Conservation (phyloP, 2,113 vertebrate genomes). For the Haplotaxodon microlepis region DNA sequence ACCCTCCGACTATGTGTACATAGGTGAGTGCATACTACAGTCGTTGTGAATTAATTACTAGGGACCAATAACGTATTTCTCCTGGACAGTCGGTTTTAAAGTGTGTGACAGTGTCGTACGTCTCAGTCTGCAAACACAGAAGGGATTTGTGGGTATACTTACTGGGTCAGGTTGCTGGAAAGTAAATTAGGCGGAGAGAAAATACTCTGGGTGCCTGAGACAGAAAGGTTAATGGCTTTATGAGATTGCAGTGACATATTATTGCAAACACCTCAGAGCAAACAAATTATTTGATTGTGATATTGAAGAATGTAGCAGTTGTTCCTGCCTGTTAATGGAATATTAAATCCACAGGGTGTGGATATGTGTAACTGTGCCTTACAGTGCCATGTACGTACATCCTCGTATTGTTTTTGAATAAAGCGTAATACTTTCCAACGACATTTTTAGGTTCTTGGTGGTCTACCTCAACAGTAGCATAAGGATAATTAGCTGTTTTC, state of each 20-base stretch:
- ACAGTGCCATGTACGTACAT: background rate
- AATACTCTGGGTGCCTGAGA: background rate
- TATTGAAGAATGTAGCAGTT: background rate
- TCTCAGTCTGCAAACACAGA: background rate
- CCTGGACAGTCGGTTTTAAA: background rate
- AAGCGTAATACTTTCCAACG: background rate
- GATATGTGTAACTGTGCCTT: background rate
- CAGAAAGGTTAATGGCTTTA: conserved; percentile 50
- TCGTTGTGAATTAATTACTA: background rate
- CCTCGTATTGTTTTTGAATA: background rate
- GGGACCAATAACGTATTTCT: background rate
- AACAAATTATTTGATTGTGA: conserved; percentile 40
- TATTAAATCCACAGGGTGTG: background rate
- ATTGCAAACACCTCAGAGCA: conserved; percentile 40
- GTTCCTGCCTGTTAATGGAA: conserved; percentile 17
- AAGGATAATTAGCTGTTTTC: background rate
- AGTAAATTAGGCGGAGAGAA: conserved; percentile 32
- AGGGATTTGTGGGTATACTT: conserved; percentile 14
- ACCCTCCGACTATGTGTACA: background rate
- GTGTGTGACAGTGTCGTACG: background rate
- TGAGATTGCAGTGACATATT: conserved; percentile 39
- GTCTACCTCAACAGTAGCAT: background rate
- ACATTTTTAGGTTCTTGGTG: background rate
- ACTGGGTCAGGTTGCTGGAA: background rate
- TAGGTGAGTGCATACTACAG: background rate